Evolutionary conservation across 2,113 vertebrate species (phyloP), one percentile per base, ranked within the genome.

Genomic region (Mesembrinibis cayennensis): DNA sequence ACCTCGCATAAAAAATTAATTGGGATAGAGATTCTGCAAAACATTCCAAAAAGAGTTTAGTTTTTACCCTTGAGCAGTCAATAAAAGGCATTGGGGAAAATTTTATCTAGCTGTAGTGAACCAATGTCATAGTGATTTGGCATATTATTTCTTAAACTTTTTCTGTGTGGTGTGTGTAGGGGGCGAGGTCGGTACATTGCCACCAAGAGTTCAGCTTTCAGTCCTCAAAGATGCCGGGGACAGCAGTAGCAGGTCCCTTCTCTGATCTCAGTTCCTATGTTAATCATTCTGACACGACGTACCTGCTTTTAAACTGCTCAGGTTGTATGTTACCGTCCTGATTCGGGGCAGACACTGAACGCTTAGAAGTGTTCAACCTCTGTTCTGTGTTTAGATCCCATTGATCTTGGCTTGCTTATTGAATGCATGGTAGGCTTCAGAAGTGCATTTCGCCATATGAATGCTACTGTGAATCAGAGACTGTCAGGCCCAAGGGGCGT

Each of bases 371-470:
- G 74, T 93, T 95, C 79, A 78, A 9, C 87, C 79, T 71, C 91
- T 93, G 85, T 91, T 91, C 38, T 25, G 63, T 86, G 84, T 93
- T 93, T 55, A 83, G 94, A 90, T 94, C 45, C 82, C 87, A 90
- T 71, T 95, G 96, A 95, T 93, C 94, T 96, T 8, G 1, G 14
- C 73, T 70, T 72, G 82, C 91, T 70, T 47, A 14, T 30, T 65
- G 94, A 91, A 66, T 82, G 44, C 50, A 0, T 11, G 44, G 40
- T 53, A 32, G 61, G 84, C 84, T 93, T 96, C 85, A 89, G 84
- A 90, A 93, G 95, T 82, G 91, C 32, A 1, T 76, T 93, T 89
- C 93, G 84, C 93, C 87, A 6, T 82, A 19, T 45, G 74, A 94
- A 66, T 80, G 78, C 74, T 80, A 3, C 94, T 44, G 73, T 77